Conservation (phyloP, 2,888 invertebrate species). For the Globia sparganii region DNA sequence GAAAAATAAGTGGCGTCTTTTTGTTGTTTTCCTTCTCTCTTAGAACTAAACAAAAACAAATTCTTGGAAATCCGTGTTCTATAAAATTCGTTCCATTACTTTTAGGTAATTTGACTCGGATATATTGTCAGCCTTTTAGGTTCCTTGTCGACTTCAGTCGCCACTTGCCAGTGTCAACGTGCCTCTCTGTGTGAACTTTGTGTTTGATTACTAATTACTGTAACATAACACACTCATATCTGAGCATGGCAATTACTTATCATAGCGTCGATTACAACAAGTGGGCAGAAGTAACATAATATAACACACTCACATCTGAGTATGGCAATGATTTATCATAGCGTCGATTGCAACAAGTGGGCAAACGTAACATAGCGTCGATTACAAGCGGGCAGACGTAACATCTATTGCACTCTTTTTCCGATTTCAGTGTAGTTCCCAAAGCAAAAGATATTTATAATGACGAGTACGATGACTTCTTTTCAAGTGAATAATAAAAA, state of each 20-base stretch:
- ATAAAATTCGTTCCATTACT: not conserved
- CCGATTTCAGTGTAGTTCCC: not conserved
- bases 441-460: not conserved
- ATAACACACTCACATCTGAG: too few species aligned
- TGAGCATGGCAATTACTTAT: too few species aligned
- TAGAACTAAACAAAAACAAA: not conserved
- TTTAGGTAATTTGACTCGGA: not conserved
- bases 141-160: too few species aligned
- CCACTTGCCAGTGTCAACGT: not conserved
- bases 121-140: not conserved
- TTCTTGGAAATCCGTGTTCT: not conserved
- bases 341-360: too few species aligned
- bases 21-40: not conserved
- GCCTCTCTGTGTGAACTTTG: not conserved
- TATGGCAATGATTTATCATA: too few species aligned
- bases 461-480: too few species aligned
- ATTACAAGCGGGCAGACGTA: not conserved
- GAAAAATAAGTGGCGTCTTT: not conserved
- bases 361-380: too few species aligned
- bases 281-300: too few species aligned
- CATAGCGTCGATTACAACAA: too few species aligned
- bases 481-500: too few species aligned
- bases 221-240: not conserved
- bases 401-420: not conserved
- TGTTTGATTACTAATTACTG: not conserved